Evolutionary conservation across 2,113 vertebrate genomes (phyloP).

Genomic region (Solea solea): DNA sequence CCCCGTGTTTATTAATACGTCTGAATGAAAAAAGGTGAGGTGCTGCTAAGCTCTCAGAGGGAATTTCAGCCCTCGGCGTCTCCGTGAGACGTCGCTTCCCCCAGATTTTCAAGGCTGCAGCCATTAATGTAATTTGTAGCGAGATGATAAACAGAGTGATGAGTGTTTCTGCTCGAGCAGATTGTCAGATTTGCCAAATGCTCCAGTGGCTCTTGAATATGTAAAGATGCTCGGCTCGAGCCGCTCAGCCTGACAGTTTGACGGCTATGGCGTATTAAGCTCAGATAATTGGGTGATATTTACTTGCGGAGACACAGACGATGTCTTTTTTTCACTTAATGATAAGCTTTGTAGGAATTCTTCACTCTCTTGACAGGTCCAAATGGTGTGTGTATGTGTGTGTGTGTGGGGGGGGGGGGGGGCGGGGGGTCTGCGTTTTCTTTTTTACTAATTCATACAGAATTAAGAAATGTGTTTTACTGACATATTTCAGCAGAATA

Average conservation of each 20-base stretch:
- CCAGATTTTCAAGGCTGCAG: constrained; percentile 60
- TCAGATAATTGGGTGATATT: constrained; percentile 79
- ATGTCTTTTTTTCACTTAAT: constrained; percentile 56
- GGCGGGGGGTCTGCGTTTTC: constrained; percentile 34
- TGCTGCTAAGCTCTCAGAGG: constrained; percentile 41
- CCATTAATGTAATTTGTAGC: constrained; percentile 82
- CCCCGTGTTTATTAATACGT: no score
- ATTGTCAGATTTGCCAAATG: constrained; percentile 80
- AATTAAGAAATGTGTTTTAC: constrained; percentile 23
- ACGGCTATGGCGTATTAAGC: constrained; percentile 73
- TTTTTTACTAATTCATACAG: constrained; percentile 26
- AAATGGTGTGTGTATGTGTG: constrained; percentile 35
- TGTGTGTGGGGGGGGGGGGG: no score
- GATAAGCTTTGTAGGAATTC: constrained; percentile 67
- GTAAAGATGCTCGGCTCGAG: constrained; percentile 72
- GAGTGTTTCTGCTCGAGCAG: constrained; percentile 79
- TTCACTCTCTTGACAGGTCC: constrained; percentile 64
- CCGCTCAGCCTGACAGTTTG: constrained; percentile 74
- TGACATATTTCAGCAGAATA: constrained; percentile 2
- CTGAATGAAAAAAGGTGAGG: no score
- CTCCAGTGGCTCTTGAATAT: constrained; percentile 81
- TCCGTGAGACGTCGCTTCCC: constrained; percentile 34
- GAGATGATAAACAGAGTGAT: constrained; percentile 80
- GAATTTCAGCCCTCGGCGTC: constrained; percentile 39
- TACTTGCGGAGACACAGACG: constrained; percentile 73